Evolutionary conservation across 1,140 invertebrate genomes (phyloP).

Genomic region (Acromyrmex heyeri): DNA sequence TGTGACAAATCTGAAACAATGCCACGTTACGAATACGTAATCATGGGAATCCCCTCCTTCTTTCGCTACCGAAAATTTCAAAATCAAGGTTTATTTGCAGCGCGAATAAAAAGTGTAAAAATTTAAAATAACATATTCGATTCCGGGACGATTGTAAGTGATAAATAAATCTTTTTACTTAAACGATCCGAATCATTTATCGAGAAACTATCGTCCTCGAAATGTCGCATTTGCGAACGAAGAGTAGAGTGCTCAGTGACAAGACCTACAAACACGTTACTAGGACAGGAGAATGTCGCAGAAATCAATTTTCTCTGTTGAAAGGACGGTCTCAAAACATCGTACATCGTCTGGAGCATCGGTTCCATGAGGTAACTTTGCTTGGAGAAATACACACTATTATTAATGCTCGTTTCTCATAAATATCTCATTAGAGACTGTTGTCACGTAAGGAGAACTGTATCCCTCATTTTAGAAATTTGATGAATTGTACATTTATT

Average conservation of each 20-base stretch:
- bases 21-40: not conserved
- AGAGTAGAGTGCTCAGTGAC: slow-evolving; percentile 60
- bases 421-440: not conserved
- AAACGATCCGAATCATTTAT: not conserved
- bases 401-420: too few species aligned
- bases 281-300: slow-evolving; percentile 77
- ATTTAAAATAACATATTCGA: not conserved
- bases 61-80: not conserved
- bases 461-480: not conserved
- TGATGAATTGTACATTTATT: not conserved
- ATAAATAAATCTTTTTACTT: not conserved
- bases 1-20: not conserved
- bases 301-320: slow-evolving; percentile 81
- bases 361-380: slow-evolving; percentile 83
- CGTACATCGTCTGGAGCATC: slow-evolving; percentile 80
- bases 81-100: slow-evolving; percentile 15
- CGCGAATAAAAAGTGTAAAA: not conserved
- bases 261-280: slow-evolving; percentile 77
- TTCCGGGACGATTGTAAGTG: slow-evolving; percentile 6
- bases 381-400: not conserved
- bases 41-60: not conserved
- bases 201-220: not conserved
- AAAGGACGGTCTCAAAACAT: slow-evolving; percentile 80
- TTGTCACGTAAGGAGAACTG: not conserved
- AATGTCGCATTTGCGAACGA: slow-evolving; percentile 78